Evolutionary conservation across 2,113 vertebrate genomes (phyloP), one percentile per base, ranked within the genome.

Genomic region (Malurus cyaneus): DNA sequence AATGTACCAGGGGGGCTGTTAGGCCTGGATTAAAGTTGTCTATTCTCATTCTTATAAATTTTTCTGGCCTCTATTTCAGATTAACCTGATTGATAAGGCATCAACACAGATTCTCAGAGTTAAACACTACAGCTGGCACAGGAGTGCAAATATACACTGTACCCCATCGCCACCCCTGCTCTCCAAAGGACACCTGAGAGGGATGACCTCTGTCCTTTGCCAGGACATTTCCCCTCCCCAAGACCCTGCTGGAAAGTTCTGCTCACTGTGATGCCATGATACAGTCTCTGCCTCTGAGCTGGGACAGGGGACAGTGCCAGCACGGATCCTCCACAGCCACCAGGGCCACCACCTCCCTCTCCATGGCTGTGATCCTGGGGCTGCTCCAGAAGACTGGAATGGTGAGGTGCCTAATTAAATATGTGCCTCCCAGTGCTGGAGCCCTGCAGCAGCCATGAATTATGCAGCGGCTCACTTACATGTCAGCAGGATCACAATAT

Each of bases 401-500:
- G n/a, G 93, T 53, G 62, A 96, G 70, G 89, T 77, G 83, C 67
- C 95, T 88, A 79, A 96, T 93, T 95, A 92, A 94, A 89, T 88
- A 86, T 36, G 80, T 89, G 80, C 86, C 88, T 95, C 73, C 93
- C 80, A 69, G 32, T 59, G 88, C 93, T 2, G 1, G 77, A 86
- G 94, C 91, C 70, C 94, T 85, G 94, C 91, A 94, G 93, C 93
- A 92, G 70, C 93, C 96, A 96, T 97, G 96, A 96, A 96, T 96
- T 94, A 95, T 95, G 94, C 96, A 96, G 92, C 5, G 5, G 46
- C 88, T 95, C 93, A 60, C 94, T 93, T 83, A 77, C 53, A 47
- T 93, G 94, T 96, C 96, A 95, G 95, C 94, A 67, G 94, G 93
- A 95, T 94, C 96, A 95, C 94, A 94, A 92, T 93, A 97, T 96